Evolutionary conservation across 2,888 invertebrate species (phyloP).

Genomic region (Penaeus monodon): DNA sequence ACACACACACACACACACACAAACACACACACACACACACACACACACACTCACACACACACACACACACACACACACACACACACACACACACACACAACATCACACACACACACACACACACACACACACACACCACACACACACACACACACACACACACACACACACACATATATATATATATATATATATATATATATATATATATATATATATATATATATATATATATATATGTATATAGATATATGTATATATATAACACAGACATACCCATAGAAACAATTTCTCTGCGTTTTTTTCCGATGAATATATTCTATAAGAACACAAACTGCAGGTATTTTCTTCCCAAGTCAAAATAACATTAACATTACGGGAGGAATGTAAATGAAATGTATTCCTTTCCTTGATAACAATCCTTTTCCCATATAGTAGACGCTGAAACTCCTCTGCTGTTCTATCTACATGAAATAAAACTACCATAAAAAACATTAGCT

Average conservation of each 20-base stretch:
- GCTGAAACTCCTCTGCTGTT: neutral
- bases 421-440: neutral
- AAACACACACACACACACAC: neutral
- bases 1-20: no score
- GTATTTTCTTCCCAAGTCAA: no score
- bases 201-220: conserved; percentile 23
- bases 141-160: no score
- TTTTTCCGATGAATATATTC: no score
- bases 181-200: neutral
- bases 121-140: no score
- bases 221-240: conserved; percentile 22
- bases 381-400: neutral
- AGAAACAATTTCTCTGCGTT: no score
- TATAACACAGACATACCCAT: neutral
- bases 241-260: conserved; percentile 2
- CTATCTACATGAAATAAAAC: neutral
- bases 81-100: no score
- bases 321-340: no score
- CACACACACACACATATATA: neutral
- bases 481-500: conserved; percentile 11
- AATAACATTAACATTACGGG: no score
- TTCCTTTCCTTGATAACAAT: neutral
- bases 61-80: neutral
- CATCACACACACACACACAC: no score
- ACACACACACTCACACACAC: neutral